A percentile compares a stretch with the other conserved stretches of the same genome.
These are phyloP conservation scores for Castor canadensis DNA, from an alignment of 2,113 vertebrate species.

Conservation along the genomic window DNA sequence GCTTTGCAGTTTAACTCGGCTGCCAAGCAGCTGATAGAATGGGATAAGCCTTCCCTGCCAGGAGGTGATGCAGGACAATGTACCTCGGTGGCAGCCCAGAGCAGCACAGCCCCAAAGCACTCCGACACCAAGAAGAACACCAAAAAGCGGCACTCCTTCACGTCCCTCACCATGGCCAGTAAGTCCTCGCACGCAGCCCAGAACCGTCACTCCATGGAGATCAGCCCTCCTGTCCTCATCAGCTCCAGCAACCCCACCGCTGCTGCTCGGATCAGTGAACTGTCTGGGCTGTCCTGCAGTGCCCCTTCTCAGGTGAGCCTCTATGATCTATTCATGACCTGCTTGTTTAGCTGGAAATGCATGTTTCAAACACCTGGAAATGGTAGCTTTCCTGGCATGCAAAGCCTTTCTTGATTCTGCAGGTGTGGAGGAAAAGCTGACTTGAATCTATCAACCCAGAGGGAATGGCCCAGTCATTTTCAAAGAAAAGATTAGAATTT, in stretches of 20 bases:
- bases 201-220: constrained; percentile 98
- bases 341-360: neutral
- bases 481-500: neutral
- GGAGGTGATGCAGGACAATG: constrained; percentile 90
- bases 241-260: constrained; percentile 98
- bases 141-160: constrained; percentile 99
- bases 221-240: constrained; percentile 98
- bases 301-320: constrained; percentile 95
- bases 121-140: constrained; percentile 96
- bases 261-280: constrained; percentile 95
- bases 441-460: neutral
- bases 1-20: constrained; percentile 93
- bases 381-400: neutral
- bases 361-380: neutral
- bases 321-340: rapidly evolving
- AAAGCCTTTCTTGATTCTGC: neutral
- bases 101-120: constrained; percentile 88
- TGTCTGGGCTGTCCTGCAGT: constrained; percentile 95
- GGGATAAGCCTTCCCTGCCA: constrained; percentile 92
- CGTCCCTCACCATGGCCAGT: constrained; percentile 98
- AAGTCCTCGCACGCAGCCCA: constrained; percentile 94
- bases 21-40: constrained; percentile 96
- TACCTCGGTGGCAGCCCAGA: constrained; percentile 87
- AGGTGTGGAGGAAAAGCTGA: neutral
- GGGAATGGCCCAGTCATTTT: neutral